Base-by-base conservation (phyloP, 1,140 invertebrate species). In the Aphelinus atriplicis region DNA sequence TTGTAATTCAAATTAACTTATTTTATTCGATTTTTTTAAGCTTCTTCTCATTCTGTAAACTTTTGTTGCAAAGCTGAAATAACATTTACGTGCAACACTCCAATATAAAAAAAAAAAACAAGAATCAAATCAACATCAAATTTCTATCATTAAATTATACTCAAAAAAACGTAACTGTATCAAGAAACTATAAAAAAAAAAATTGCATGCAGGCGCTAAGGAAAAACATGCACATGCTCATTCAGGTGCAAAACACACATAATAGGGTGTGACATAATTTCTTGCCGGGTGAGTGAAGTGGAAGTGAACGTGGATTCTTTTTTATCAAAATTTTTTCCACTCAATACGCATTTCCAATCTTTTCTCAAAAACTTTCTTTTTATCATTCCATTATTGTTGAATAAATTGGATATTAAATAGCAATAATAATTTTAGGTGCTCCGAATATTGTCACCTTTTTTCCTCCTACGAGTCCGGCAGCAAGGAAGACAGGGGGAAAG, bases 381-480 rank as follows among this genome's bases (percentile, higher is more conserved):
- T 73, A 77, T 78, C 64, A 78, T 77, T 67, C 65, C 66, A 69
- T 69, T 79, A 26, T 26, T 77, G 78, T 80, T 78, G 64, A 73
- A 69, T 69, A 76, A 26, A 26, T 26, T 26, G 26, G 26, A 26
- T 26, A 82, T 80, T 76, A 84, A 84, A 82, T 85, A 82, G 80
- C 83, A 86, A 88, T 88, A 78, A 81, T 87, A 84, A 82, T 84
- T 82, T 85, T 88, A 91, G 88, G 87, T 89, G 88, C 88, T 89
- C 88, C 90, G 86, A 88, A 90, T 87, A 86, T 89, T 89, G 90
- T 92, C 91, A 92, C 91, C 91, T 92, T 91, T 91, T 91, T 90
- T 91, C 90, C 91, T 92, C 90, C 90, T 91, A 89, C 85, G 88
- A 84, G 88, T 89, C 86, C 88, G 85, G 88, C 90, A 91, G 89